These are phyloP conservation scores for Stenchaetothrips biformis DNA, from an alignment of 2,888 invertebrate genomes.

Conservation along the genomic window DNA sequence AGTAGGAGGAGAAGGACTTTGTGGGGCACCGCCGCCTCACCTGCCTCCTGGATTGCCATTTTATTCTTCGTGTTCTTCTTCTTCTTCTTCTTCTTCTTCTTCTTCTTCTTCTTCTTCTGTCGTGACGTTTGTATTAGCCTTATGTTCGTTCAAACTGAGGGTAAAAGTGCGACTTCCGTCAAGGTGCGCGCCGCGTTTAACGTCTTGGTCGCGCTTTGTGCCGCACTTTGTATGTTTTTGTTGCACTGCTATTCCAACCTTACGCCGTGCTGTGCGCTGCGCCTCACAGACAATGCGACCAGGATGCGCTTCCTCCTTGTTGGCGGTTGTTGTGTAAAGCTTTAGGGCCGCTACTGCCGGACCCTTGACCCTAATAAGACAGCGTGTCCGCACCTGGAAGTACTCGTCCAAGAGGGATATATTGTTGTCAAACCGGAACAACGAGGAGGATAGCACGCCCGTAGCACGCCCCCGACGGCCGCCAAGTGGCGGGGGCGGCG, in stretches of 20 bases:
- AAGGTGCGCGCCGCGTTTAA: background rate
- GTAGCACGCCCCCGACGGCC: background rate
- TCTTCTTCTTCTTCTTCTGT: background rate
- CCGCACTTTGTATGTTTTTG: no score
- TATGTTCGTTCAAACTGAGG: background rate
- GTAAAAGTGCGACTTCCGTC: background rate
- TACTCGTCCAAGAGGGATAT: background rate
- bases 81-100: background rate
- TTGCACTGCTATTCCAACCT: no score
- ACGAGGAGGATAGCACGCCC: no score
- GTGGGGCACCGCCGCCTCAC: background rate
- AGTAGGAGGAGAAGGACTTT: background rate
- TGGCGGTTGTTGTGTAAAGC: no score
- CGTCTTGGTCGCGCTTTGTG: no score
- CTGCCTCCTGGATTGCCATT: background rate
- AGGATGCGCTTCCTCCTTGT: no score
- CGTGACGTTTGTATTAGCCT: background rate
- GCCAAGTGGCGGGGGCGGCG: background rate
- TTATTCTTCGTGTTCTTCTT: background rate
- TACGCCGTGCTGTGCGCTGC: no score
- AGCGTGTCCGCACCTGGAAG: conserved; percentile 3
- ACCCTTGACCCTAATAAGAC: conserved; percentile 8
- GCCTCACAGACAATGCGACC: no score
- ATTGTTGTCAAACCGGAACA: background rate
- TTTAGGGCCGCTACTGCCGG: background rate